Base-by-base conservation (phyloP, 2,113 vertebrate genomes). In the Egretta garzetta region DNA sequence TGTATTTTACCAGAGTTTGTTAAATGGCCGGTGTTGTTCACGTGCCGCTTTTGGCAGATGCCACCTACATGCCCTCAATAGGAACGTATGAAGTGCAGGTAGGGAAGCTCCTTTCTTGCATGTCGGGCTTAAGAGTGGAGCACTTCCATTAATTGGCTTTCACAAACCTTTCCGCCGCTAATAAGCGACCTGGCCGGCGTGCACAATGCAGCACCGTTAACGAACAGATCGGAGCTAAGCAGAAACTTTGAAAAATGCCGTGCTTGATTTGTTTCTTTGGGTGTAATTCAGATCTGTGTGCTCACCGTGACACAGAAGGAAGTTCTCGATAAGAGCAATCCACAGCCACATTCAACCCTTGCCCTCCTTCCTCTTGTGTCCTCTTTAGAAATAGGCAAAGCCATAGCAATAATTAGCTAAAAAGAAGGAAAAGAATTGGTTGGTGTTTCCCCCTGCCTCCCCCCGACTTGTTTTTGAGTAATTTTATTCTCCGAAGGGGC, bases 31-130 rank as follows among this genome's bases (percentile, higher is more conserved):
- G 7, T 53, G 50, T 88, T 95, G 71, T 68, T 92, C 91, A 71
- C 83, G 62, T 95, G 90, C 85, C 94, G 49, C 80, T 90, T 96
- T 63, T 92, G 95, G 86, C 97, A 97, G 95, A 33, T 92, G 95
- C 95, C 93, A 97, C 96, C 95, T 92, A 83, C 92, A 37, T 83
- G 94, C 95, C 96, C 96, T 93, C 95, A 52, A 32, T 95, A 71
- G 72, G 93, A 92, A 74, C 6, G 17, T 43, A 50, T 68, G 93
- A 23, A 50, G 76, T 75, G 95, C 24, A 21, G 86, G 86, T 56
- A 87, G 95, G 96, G 94, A 94, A 80, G 96, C 91, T 94, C 80
- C 94, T 86, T 86, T 47, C 80, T 17, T 8, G 75, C 41, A 0
- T 82, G 55, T 88, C 88, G 76, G 85, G 37, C 43, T 68, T 80